These are phyloP conservation scores for Benthosema pterotum DNA, from an alignment of 2,797 vertebrate species.

Conservation along the genomic window DNA sequence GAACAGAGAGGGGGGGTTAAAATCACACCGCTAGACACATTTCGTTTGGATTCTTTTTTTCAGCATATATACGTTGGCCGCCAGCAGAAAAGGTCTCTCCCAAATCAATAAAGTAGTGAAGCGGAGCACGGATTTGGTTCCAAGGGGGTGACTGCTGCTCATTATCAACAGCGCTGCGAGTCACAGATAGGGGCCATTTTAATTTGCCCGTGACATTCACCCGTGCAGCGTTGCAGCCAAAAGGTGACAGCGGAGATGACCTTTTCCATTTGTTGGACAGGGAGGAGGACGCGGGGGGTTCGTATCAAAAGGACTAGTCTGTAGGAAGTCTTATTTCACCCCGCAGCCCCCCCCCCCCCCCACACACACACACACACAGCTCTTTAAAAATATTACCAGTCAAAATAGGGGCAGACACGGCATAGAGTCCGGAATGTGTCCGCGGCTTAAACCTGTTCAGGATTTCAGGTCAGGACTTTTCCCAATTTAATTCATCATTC, in stretches of 20 bases:
- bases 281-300: conserved; percentile 55
- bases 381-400: conserved; percentile 13
- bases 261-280: conserved; percentile 69
- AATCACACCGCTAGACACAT: conserved; percentile 48
- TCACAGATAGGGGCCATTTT: conserved; percentile 77
- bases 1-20: conserved; percentile 25
- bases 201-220: conserved; percentile 80
- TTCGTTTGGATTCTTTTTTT: conserved; percentile 41
- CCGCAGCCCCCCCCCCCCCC: conserved; percentile 33
- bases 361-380: too few relatives aligned
- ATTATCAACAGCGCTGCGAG: conserved; percentile 77
- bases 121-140: conserved; percentile 72
- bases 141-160: conserved; percentile 58
- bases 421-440: conserved; percentile 22
- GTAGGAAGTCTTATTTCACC: conserved; percentile 53
- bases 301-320: conserved; percentile 46
- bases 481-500: too few relatives aligned
- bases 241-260: conserved; percentile 72
- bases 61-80: conserved; percentile 42
- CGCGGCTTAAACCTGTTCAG: too few relatives aligned
- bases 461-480: too few relatives aligned
- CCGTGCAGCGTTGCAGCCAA: conserved; percentile 47
- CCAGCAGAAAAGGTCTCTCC: conserved; percentile 51
- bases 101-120: conserved; percentile 76
- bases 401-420: conserved; percentile 32